A percentile compares a stretch with the other conserved stretches of the same genome.
Evolutionary conservation across 2,888 invertebrate species (phyloP).

Genomic region (Drosophila barbarae): DNA sequence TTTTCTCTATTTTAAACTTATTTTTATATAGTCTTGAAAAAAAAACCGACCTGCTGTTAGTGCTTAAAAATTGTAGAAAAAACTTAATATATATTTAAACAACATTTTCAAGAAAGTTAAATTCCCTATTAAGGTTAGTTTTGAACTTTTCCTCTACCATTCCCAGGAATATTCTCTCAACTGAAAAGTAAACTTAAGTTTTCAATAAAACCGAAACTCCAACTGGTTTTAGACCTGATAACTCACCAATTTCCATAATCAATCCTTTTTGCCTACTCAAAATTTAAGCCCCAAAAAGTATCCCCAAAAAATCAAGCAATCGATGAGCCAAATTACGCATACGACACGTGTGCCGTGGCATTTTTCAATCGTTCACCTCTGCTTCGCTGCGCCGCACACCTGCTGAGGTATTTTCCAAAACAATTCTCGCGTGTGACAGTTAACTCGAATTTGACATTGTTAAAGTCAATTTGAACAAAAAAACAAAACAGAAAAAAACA

Average conservation of each 20-base stretch:
- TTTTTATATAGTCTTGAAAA: not conserved
- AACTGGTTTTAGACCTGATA: not conserved
- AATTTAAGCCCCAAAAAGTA: not conserved
- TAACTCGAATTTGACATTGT: constrained; percentile 41
- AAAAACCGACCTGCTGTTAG: not conserved
- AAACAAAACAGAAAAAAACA: not conserved
- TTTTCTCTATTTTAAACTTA: not conserved
- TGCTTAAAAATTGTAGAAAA: not conserved
- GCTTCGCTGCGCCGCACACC: constrained; percentile 7
- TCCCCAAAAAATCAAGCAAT: constrained; percentile 12
- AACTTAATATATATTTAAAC: not conserved
- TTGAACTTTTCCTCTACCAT: too few relatives aligned
- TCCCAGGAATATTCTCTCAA: too few relatives aligned
- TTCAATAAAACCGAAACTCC: not conserved
- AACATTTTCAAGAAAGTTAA: constrained; percentile 9
- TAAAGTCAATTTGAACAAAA: constrained; percentile 36
- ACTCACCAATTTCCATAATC: constrained; percentile 14
- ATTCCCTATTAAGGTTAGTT: not conserved
- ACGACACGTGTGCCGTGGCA: constrained; percentile 40
- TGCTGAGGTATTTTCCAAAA: constrained; percentile 7
- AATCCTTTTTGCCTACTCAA: constrained; percentile 21
- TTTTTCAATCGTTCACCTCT: constrained; percentile 23
- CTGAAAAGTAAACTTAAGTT: too few relatives aligned
- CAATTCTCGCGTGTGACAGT: constrained; percentile 31
- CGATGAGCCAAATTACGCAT: constrained; percentile 49